phyloP scores from a whole-genome alignment of 2,888 invertebrate genomes.

The Cryptocephalus moraei region DNA sequence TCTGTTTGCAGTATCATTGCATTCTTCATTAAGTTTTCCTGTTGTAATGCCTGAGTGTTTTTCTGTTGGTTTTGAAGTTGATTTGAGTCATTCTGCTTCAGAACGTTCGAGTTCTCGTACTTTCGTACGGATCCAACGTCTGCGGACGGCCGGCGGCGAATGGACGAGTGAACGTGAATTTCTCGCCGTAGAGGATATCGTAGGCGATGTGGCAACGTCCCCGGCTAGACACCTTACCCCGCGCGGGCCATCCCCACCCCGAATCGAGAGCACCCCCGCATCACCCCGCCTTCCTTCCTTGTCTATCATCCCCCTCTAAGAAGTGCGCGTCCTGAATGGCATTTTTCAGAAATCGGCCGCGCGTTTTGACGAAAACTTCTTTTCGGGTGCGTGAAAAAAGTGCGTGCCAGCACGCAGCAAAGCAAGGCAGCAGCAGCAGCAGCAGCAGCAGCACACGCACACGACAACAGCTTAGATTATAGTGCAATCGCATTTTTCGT shows the following conservation, averaged over 20 bases:
- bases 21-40: too few relatives aligned
- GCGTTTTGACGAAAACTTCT: constrained; percentile 37
- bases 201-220: constrained; percentile 6
- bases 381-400: constrained; percentile 30
- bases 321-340: constrained; percentile 28
- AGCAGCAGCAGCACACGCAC: not conserved
- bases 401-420: constrained; percentile 19
- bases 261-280: constrained; percentile 23
- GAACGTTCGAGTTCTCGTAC: too few relatives aligned
- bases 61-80: too few relatives aligned
- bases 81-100: too few relatives aligned
- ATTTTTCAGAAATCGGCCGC: constrained; percentile 37
- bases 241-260: constrained; percentile 24
- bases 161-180: too few relatives aligned
- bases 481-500: not conserved
- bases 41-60: too few relatives aligned
- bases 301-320: constrained; percentile 32
- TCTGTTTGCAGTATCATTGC: too few relatives aligned
- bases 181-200: too few relatives aligned
- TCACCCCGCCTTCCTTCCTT: constrained; percentile 28
- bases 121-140: too few relatives aligned
- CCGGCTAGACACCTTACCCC: constrained; percentile 29
- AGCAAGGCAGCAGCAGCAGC: constrained; percentile 1
- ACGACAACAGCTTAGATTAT: too few relatives aligned
- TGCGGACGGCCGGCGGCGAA: too few relatives aligned